These are phyloP conservation scores for Chauna torquata DNA, from an alignment of 2,113 vertebrate species.

Conservation along the genomic window DNA sequence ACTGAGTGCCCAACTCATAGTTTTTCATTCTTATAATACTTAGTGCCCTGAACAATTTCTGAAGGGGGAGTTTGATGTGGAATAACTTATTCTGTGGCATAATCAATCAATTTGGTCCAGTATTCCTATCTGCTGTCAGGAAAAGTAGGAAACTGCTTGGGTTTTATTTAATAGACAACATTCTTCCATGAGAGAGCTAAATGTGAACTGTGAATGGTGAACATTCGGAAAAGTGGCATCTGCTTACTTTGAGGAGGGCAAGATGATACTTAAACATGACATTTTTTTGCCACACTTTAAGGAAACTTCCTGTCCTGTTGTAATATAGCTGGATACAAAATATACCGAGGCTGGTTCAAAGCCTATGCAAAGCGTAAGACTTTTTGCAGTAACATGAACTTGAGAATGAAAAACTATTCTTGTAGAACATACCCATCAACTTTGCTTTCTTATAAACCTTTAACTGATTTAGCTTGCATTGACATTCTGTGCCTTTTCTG, in stretches of 20 bases:
- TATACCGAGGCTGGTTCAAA: background rate
- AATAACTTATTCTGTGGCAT: background rate
- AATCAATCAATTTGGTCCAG: background rate
- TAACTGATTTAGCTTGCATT: slow-evolving; percentile 89
- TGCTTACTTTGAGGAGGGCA: background rate
- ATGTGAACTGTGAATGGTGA: background rate
- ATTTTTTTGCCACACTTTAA: background rate
- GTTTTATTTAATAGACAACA: background rate
- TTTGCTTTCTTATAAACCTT: slow-evolving; percentile 82
- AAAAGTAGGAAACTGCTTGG: background rate
- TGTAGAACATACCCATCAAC: slow-evolving; percentile 74
- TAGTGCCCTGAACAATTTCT: background rate
- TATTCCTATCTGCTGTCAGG: background rate
- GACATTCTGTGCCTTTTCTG: slow-evolving; percentile 92
- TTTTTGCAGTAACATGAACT: background rate
- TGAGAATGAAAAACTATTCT: slow-evolving; percentile 85
- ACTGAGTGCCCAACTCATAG: slow-evolving; percentile 69
- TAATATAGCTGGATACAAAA: background rate
- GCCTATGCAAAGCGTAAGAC: background rate
- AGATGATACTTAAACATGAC: background rate
- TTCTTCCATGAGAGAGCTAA: background rate
- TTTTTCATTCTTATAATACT: slow-evolving; percentile 81
- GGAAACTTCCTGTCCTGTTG: background rate
- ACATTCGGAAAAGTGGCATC: background rate
- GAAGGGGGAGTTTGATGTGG: background rate